Percentiles rank a stretch among this genome's conserved stretches.
These are phyloP conservation scores for Clarias platycephalus DNA, from an alignment of 2,797 vertebrate genomes.

Conservation along the genomic window DNA sequence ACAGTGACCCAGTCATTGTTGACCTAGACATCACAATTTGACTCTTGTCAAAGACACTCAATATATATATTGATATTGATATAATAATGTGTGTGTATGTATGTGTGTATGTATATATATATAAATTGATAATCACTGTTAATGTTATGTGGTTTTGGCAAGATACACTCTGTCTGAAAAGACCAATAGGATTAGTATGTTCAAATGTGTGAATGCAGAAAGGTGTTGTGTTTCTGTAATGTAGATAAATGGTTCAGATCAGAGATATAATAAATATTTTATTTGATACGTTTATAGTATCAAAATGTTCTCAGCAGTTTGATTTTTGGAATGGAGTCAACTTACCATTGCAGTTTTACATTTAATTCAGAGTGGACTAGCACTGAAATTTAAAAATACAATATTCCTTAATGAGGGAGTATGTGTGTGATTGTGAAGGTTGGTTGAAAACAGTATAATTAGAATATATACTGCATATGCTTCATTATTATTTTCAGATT, in stretches of 20 bases:
- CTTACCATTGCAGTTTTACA: background rate
- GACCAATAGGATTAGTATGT: too few species aligned
- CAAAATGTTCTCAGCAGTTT: background rate
- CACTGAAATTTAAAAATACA: background rate
- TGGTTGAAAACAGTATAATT: background rate
- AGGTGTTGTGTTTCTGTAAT: background rate
- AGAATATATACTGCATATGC: background rate
- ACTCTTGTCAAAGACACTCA: too few species aligned
- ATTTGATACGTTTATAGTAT: background rate
- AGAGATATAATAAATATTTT: background rate
- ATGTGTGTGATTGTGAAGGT: too few species aligned
- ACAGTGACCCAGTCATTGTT: too few species aligned
- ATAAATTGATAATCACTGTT: too few species aligned
- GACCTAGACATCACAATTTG: too few species aligned
- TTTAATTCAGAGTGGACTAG: background rate
- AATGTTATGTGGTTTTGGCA: background rate
- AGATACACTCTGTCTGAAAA: background rate
- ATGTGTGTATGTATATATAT: too few species aligned
- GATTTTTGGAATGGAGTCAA: background rate
- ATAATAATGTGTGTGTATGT: too few species aligned
- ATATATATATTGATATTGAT: too few species aligned
- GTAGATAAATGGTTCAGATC: background rate
- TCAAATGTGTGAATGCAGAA: background rate
- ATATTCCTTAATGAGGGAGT: background rate
- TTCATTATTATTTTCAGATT: background rate